Evolutionary conservation across 2,888 invertebrate genomes (phyloP).

Genomic region (Stenotaenia linearis): DNA sequence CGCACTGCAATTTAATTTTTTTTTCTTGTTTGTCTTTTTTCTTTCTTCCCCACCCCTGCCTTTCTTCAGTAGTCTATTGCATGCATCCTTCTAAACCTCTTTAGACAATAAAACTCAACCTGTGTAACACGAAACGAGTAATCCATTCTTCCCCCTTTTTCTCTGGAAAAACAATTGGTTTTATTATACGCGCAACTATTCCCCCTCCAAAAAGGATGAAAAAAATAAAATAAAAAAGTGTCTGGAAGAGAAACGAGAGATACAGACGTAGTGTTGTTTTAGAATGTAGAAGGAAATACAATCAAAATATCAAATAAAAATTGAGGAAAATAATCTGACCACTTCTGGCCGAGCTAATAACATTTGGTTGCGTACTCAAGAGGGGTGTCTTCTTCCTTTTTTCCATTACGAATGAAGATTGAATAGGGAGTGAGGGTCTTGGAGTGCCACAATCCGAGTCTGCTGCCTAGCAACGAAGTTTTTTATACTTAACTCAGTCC

Average conservation of each 20-base stretch:
- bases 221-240: background rate
- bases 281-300: background rate
- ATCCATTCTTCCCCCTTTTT: background rate
- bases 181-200: background rate
- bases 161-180: background rate
- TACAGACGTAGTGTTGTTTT: background rate
- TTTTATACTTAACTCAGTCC: background rate
- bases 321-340: constrained; percentile 13
- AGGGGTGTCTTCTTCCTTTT: constrained; percentile 19
- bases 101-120: constrained; percentile 26
- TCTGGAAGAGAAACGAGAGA: background rate
- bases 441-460: background rate
- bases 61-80: background rate
- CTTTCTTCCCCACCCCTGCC: no score
- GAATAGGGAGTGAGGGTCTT: constrained; percentile 11
- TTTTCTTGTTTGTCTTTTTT: background rate
- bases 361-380: constrained; percentile 11
- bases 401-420: constrained; percentile 26
- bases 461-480: background rate
- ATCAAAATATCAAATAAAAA: background rate
- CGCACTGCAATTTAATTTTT: constrained; percentile 20
- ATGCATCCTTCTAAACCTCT: constrained; percentile 26
- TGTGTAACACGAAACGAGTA: background rate
- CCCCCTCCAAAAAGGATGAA: no score
- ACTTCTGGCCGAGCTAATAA: constrained; percentile 16